phyloP scores from a whole-genome alignment of 2,113 vertebrate species.

The Dicentrarchus labrax region DNA sequence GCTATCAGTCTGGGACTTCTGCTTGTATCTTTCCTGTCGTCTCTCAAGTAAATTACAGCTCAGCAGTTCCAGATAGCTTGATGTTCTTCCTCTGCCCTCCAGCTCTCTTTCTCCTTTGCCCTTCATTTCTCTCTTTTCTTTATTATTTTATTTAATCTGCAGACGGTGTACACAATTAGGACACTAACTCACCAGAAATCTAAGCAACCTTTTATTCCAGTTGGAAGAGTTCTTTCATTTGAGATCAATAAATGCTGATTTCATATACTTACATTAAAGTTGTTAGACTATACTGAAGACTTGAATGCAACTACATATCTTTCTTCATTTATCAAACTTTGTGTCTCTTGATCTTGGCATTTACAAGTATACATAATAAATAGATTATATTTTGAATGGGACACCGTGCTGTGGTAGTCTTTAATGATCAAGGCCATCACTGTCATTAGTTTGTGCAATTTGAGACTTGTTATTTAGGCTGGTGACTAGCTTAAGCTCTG shows the following conservation, averaged over 20 bases:
- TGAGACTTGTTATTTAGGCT: background rate
- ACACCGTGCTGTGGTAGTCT: background rate
- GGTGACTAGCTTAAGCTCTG: background rate
- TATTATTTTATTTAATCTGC: slow-evolving; percentile 44
- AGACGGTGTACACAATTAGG: slow-evolving; percentile 29
- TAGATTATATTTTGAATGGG: background rate
- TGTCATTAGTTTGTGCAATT: background rate
- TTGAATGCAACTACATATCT: background rate
- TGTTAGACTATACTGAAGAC: background rate
- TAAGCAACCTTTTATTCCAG: slow-evolving; percentile 8
- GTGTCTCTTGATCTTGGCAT: background rate
- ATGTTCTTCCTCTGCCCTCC: slow-evolving; percentile 68
- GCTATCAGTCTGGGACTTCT: slow-evolving; percentile 83
- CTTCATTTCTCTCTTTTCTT: slow-evolving; percentile 50
- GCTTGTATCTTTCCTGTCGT: slow-evolving; percentile 79
- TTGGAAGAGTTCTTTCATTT: background rate
- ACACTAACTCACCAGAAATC: background rate
- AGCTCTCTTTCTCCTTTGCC: slow-evolving; percentile 59
- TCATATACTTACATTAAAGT: background rate
- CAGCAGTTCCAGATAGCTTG: slow-evolving; percentile 76
- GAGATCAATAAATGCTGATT: background rate
- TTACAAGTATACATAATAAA: background rate
- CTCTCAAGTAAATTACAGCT: slow-evolving; percentile 84
- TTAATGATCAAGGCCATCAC: background rate
- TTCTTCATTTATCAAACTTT: background rate